Conservation (phyloP, 2,797 vertebrate species). For the Harpagifer antarcticus region DNA sequence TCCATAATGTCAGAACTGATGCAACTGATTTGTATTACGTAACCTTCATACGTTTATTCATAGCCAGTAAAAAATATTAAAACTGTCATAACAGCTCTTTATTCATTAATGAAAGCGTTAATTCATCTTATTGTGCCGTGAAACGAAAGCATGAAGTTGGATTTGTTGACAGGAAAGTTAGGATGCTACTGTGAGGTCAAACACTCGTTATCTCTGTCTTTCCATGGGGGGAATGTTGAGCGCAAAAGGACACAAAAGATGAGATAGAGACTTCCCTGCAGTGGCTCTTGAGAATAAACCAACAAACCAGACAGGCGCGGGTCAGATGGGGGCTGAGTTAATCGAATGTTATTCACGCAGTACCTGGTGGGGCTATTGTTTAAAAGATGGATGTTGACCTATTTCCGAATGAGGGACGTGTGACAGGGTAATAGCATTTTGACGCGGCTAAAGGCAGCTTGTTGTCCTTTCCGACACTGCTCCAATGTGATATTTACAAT, state of each 20-base stretch:
- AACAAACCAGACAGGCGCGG: conserved; percentile 67
- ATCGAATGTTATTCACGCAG: conserved; percentile 56
- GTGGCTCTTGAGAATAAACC: conserved; percentile 71
- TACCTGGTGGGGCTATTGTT: conserved; percentile 64
- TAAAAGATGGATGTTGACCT: conserved; percentile 73
- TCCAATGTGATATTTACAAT: conserved; percentile 80
- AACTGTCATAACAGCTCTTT: conserved; percentile 22
- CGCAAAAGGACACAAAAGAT: conserved; percentile 60
- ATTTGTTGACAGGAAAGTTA: conserved; percentile 32
- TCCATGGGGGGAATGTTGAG: conserved; percentile 48
- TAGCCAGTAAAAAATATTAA: conserved; percentile 18
- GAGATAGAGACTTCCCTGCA: conserved; percentile 61
- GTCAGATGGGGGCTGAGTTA: conserved; percentile 66
- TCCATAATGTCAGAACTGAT: conserved; percentile 16
- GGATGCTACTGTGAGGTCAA: conserved; percentile 16
- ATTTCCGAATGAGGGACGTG: conserved; percentile 60
- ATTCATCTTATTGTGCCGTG: conserved; percentile 22
- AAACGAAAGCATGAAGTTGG: conserved; percentile 26
- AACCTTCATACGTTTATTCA: conserved; percentile 33
- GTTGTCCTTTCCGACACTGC: conserved; percentile 57
- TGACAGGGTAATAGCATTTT: conserved; percentile 65
- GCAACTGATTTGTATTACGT: conserved; percentile 14
- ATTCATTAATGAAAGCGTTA: conserved; percentile 33
- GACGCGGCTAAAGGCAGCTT: conserved; percentile 57
- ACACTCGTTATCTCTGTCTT: conserved; percentile 23